Evolutionary conservation across 1,140 invertebrate genomes (phyloP).

Genomic region (Hyles euphorbiae): DNA sequence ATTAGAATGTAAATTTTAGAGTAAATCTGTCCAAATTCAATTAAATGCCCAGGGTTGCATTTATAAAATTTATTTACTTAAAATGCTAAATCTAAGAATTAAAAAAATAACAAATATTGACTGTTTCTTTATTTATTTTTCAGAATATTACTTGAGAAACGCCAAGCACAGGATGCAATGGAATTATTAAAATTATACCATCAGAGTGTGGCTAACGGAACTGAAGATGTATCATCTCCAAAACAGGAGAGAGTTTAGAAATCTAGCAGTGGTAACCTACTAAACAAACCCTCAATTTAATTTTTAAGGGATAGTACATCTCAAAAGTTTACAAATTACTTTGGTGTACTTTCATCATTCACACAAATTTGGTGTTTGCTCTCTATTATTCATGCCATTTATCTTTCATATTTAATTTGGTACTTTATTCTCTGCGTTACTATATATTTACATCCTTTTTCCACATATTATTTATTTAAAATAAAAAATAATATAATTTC

Average conservation of each 20-base stretch:
- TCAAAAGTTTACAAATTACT: constrained; percentile 70
- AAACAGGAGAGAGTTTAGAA: constrained; percentile 66
- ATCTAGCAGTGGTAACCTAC: constrained; percentile 30
- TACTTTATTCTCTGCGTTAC: too few relatives aligned
- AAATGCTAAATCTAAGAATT: too few relatives aligned
- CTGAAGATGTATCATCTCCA: constrained; percentile 63
- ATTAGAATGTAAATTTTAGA: too few relatives aligned
- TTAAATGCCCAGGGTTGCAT: too few relatives aligned
- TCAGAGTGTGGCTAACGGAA: constrained; percentile 72
- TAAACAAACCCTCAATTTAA: constrained; percentile 58
- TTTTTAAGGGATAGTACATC: constrained; percentile 62
- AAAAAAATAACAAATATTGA: not conserved
- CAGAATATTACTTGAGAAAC: constrained; percentile 84
- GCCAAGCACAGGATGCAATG: constrained; percentile 89
- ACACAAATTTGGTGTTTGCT: not conserved
- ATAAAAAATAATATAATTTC: too few relatives aligned
- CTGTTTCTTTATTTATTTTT: constrained; percentile 26
- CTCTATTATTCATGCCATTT: not conserved
- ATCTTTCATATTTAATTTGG: too few relatives aligned
- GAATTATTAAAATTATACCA: constrained; percentile 81
- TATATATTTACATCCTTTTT: too few relatives aligned
- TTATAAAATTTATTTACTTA: too few relatives aligned
- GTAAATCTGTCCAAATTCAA: too few relatives aligned
- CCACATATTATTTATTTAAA: too few relatives aligned
- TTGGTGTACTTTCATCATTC: not conserved